phyloP scores from a whole-genome alignment of 1,140 invertebrate genomes.

The Trypoxylus dichotomus region DNA sequence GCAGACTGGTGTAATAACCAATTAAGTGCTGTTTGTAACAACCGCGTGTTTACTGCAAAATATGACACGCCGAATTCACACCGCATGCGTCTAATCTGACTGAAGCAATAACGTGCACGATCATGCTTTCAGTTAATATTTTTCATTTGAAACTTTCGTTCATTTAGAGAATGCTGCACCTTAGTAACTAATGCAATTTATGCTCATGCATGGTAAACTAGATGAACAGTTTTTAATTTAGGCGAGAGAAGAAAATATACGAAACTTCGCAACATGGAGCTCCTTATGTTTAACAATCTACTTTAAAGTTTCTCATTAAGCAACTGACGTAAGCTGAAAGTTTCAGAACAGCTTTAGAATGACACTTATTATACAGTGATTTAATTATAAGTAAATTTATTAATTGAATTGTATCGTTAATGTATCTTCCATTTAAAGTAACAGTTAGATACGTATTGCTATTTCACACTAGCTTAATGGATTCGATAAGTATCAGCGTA shows the following conservation, averaged over 20 bases:
- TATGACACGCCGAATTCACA: too few relatives aligned
- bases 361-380: too few relatives aligned
- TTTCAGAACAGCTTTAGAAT: background rate
- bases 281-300: background rate
- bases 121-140: too few relatives aligned
- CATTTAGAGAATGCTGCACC: background rate
- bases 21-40: too few relatives aligned
- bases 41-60: too few relatives aligned
- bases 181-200: background rate
- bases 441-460: background rate
- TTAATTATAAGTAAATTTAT: background rate
- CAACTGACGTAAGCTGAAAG: background rate
- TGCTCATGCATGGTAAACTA: background rate
- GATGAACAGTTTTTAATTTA: background rate
- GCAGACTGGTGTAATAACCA: too few relatives aligned
- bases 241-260: background rate
- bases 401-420: background rate
- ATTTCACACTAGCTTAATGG: background rate
- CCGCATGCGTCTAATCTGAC: too few relatives aligned
- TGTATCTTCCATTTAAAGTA: background rate
- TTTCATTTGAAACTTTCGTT: background rate
- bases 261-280: background rate
- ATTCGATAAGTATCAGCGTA: too few relatives aligned
- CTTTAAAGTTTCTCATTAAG: background rate
- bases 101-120: too few relatives aligned